Evolutionary conservation across 2,888 invertebrate species (phyloP).

Genomic region (Lepidochrysops patricia): DNA sequence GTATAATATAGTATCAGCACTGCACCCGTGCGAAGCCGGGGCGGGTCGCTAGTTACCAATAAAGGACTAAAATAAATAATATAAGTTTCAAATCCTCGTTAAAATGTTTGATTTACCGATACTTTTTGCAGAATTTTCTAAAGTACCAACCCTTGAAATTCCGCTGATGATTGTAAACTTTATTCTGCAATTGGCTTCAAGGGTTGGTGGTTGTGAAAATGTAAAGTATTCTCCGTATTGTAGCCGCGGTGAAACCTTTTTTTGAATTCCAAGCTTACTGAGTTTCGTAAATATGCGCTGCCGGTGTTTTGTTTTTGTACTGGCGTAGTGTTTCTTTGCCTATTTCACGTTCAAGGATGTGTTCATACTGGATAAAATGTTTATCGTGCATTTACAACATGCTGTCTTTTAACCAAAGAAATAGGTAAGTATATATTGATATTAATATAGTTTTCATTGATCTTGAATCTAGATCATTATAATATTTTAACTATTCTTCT

Average conservation of each 20-base stretch:
- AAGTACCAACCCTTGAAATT: neutral
- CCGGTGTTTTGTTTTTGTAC: neutral
- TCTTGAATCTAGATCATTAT: no score
- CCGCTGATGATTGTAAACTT: constrained; percentile 6
- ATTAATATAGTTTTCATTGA: no score
- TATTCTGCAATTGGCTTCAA: constrained; percentile 6
- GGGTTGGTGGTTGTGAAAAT: neutral
- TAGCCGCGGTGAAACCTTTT: neutral
- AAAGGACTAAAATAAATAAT: no score
- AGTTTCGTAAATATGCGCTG: neutral
- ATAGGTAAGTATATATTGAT: no score
- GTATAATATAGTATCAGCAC: no score
- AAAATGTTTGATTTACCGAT: no score
- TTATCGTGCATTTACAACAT: no score
- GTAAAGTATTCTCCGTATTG: neutral
- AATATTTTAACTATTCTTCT: no score
- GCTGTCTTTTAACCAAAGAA: no score
- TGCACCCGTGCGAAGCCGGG: no score
- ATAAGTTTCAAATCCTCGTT: no score
- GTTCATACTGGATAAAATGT: neutral
- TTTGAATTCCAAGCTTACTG: neutral
- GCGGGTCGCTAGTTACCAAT: no score
- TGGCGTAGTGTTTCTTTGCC: neutral
- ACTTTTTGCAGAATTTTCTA: neutral
- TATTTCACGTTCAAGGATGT: neutral